Evolutionary conservation across 2,797 vertebrate genomes (phyloP), one percentile per base, ranked within the genome.

Genomic region (Bucorvus abyssinicus): DNA sequence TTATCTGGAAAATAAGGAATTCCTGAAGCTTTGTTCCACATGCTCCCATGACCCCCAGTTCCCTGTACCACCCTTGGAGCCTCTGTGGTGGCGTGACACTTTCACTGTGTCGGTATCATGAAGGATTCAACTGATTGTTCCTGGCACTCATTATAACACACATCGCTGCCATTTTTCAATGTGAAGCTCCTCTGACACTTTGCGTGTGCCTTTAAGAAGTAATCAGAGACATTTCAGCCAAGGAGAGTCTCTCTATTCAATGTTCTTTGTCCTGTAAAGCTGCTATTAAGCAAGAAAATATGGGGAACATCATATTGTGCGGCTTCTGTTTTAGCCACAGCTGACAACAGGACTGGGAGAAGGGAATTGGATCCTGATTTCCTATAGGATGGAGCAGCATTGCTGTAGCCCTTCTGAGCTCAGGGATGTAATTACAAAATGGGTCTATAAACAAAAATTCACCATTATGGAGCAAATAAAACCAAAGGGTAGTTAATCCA

Each of bases 391-490:
- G 15, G 44, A 86, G 32, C 74, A 94, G 70, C 47, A 47, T 27
- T 86, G 59, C 83, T 19, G 21, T 82, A 86, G 94, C 74, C 91
- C 59, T 88, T 94, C 79, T 90, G 91, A 94, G 91, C 87, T 94
- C 87, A 91, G 89, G 79, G 93, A 96, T 96, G 93, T 96, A 97
- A 97, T 97, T 95, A 96, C 77, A 94, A 96, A 96, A 96, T 96
- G 94, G 93, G 83, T 96, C 95, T 96, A 95, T 95, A 95, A 97
- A 96, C 95, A 96, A 96, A 97, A 96, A 94, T 91, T 96, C 89
- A 90, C 93, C 47, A 94, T 96, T 96, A 97, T 95, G 93, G 83
- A 96, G 91, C 87, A 94, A 97, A 96, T 97, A 95, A 96, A 96
- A 96, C 87, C 93, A 96, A 97, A 91, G 87, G 91, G 87, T 96